Percentiles rank a stretch among this genome's conserved stretches.
phyloP scores from a whole-genome alignment of 2,888 invertebrate species.

The Anoncus sp. region DNA sequence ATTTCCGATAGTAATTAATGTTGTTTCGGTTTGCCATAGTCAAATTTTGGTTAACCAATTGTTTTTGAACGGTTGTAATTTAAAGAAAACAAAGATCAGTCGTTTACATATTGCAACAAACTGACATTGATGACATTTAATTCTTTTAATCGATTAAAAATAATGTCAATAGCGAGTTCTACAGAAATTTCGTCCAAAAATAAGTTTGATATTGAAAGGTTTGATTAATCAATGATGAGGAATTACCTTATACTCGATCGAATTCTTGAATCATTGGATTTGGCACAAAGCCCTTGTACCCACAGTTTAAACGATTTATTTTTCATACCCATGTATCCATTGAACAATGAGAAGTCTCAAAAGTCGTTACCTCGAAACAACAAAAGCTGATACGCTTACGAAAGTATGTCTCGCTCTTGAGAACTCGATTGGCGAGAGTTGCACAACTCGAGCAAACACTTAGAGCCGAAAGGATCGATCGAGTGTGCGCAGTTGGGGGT shows the following conservation, averaged over 20 bases:
- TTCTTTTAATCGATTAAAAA: no score
- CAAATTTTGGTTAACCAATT: no score
- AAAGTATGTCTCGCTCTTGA: conserved; percentile 56
- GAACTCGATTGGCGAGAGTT: conserved; percentile 58
- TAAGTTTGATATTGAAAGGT: background rate
- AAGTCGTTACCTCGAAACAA: conserved; percentile 13
- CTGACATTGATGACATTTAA: no score
- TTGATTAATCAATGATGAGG: background rate
- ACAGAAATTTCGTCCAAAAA: background rate
- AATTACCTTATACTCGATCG: conserved; percentile 10
- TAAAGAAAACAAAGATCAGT: background rate
- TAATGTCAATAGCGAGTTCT: background rate
- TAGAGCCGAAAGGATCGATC: conserved; percentile 44
- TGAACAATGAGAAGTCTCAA: conserved; percentile 42
- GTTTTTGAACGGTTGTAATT: no score
- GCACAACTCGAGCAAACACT: conserved; percentile 52
- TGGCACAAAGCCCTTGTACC: background rate
- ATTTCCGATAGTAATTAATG: background rate
- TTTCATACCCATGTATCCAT: background rate
- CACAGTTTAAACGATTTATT: conserved; percentile 20
- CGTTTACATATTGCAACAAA: background rate
- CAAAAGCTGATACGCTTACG: conserved; percentile 48
- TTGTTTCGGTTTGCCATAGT: background rate
- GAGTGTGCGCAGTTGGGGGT: conserved; percentile 48
- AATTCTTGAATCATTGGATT: conserved; percentile 28